phyloP scores from a whole-genome alignment of 2,113 vertebrate species.

The Odobenus rosmarus region DNA sequence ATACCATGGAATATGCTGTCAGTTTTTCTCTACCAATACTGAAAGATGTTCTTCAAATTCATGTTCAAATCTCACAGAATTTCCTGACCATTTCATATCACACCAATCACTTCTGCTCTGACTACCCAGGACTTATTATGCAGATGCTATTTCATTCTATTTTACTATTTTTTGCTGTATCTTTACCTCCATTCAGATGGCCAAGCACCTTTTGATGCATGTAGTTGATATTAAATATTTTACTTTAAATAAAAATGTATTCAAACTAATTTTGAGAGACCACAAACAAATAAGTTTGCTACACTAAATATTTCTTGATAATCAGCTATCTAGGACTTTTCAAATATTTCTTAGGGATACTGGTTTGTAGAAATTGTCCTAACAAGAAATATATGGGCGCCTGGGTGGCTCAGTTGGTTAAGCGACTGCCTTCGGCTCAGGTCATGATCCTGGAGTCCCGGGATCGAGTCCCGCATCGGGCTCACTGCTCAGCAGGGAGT shows the following conservation, averaged over 20 bases:
- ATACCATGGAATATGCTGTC: neutral
- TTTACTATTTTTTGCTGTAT: neutral
- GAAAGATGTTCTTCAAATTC: neutral
- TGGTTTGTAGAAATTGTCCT: constrained; percentile 21
- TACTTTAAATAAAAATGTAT: constrained; percentile 11
- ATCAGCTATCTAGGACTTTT: neutral
- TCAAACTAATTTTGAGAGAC: constrained; percentile 13
- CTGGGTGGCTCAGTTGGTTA: too few relatives aligned
- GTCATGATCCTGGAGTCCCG: too few relatives aligned
- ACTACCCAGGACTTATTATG: rapidly evolving
- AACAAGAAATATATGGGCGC: constrained; percentile 3
- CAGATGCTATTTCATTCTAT: neutral
- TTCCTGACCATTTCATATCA: neutral
- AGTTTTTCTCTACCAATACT: neutral
- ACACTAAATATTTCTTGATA: neutral
- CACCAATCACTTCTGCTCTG: neutral
- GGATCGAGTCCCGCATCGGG: too few relatives aligned
- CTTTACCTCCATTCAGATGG: neutral
- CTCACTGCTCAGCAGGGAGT: too few relatives aligned
- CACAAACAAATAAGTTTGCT: neutral
- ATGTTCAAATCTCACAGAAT: neutral
- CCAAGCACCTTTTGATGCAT: neutral
- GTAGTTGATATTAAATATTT: neutral
- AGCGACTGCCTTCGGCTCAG: too few relatives aligned
- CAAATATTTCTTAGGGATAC: neutral